These are phyloP conservation scores for Dendronephthya gigantea DNA, from an alignment of 64 coral and sea anemone genomes.

Conservation along the genomic window DNA sequence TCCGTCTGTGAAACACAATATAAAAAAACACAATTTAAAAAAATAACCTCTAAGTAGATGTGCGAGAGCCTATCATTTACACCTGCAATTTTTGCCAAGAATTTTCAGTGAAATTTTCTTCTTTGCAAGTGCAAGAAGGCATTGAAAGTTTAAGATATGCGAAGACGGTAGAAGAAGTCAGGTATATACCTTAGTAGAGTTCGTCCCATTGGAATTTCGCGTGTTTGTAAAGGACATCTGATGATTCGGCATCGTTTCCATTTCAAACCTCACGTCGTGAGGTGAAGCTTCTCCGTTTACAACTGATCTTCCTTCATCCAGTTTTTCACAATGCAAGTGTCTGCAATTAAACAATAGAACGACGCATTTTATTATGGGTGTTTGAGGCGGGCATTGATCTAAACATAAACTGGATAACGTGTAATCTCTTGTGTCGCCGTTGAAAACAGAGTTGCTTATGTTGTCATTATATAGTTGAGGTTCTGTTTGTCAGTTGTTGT, in stretches of 20 bases:
- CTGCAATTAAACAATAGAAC: not conserved
- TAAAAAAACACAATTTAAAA: not conserved
- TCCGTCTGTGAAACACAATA: not conserved
- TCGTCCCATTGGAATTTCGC: not conserved
- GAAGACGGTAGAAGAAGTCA: not conserved
- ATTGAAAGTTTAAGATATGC: too few relatives aligned
- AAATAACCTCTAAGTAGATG: too few relatives aligned
- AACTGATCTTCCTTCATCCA: not conserved
- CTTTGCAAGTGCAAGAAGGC: too few relatives aligned
- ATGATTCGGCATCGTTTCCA: constrained; percentile 13
- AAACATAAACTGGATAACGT: too few relatives aligned
- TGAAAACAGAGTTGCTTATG: too few relatives aligned
- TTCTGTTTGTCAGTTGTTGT: too few relatives aligned
- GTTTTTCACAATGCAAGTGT: not conserved
- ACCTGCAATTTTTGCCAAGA: too few relatives aligned
- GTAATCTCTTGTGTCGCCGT: too few relatives aligned
- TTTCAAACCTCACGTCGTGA: constrained; percentile 11
- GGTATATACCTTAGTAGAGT: not conserved
- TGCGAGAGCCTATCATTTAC: too few relatives aligned
- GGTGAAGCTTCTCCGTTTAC: not conserved
- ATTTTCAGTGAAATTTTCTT: too few relatives aligned
- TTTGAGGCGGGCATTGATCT: too few relatives aligned
- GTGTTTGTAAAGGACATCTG: not conserved
- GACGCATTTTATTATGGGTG: not conserved
- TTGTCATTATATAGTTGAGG: too few relatives aligned